Evolutionary conservation across 2,888 invertebrate genomes (phyloP).

Genomic region (Epinotia ramella): DNA sequence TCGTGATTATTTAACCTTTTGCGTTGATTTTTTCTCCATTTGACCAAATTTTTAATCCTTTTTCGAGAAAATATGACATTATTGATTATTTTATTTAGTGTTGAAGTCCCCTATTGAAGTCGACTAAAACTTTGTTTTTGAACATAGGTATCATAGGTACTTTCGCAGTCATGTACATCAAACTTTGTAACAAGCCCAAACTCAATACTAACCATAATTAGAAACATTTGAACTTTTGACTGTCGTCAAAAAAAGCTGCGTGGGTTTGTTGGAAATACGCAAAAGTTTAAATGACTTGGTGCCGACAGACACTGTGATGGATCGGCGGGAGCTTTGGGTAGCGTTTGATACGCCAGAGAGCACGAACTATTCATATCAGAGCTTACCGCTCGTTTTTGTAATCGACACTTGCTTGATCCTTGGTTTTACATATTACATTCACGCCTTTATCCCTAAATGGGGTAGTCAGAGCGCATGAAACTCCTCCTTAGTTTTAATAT

Average conservation of each 20-base stretch:
- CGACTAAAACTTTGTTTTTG: too few species aligned
- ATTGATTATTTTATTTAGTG: too few species aligned
- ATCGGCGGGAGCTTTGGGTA: constrained; percentile 26
- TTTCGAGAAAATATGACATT: too few species aligned
- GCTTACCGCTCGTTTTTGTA: not conserved
- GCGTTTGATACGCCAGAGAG: constrained; percentile 16
- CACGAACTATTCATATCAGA: not conserved
- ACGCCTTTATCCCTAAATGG: too few species aligned
- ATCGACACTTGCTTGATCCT: not conserved
- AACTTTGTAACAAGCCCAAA: not conserved
- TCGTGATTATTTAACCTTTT: too few species aligned
- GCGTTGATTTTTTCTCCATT: too few species aligned
- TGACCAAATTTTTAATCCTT: too few species aligned
- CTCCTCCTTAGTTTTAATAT: too few species aligned
- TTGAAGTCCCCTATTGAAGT: too few species aligned
- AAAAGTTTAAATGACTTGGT: constrained; percentile 46
- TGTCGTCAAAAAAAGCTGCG: constrained; percentile 21
- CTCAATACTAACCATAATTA: constrained; percentile 33
- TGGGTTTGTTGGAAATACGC: constrained; percentile 23
- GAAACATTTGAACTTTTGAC: constrained; percentile 41
- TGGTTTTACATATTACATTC: too few species aligned
- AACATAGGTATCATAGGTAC: too few species aligned
- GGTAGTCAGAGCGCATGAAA: too few species aligned
- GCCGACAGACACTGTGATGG: constrained; percentile 40
- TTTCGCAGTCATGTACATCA: not conserved